Conservation (phyloP, 2,797 vertebrate genomes). For the Schizothorax lantsangensis region DNA sequence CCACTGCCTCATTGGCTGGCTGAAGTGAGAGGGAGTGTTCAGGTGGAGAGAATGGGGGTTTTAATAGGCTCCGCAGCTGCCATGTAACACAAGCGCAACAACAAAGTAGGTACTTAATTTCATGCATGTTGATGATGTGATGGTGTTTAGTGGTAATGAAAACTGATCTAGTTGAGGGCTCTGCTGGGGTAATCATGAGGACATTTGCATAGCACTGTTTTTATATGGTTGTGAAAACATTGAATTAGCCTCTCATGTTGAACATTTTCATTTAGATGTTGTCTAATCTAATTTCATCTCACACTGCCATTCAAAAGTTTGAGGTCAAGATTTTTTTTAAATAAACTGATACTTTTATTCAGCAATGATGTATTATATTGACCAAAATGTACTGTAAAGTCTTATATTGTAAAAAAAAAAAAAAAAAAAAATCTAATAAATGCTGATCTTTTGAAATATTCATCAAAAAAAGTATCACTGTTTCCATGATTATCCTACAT, state of each 20-base stretch:
- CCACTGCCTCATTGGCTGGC: constrained; percentile 38
- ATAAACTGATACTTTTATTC: background rate
- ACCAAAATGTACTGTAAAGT: background rate
- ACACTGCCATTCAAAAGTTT: background rate
- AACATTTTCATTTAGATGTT: background rate
- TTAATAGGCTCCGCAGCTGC: constrained; percentile 41
- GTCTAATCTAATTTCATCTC: background rate
- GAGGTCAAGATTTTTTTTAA: background rate
- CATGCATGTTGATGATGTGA: constrained; percentile 31
- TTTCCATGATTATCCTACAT: background rate
- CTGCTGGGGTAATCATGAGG: background rate
- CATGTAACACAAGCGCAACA: constrained; percentile 20
- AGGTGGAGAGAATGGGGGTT: constrained; percentile 36
- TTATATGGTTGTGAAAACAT: background rate
- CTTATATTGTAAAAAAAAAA: background rate
- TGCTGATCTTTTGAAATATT: background rate
- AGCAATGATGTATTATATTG: background rate
- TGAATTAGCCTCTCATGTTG: background rate
- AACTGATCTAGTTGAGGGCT: background rate
- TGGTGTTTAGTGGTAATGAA: constrained; percentile 26
- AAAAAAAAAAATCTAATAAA: no score
- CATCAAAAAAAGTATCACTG: no score
- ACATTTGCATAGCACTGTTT: background rate
- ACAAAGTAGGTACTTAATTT: constrained; percentile 34
- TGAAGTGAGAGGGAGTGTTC: constrained; percentile 41